Percentiles rank a stretch among this genome's conserved stretches.
phyloP scores from a whole-genome alignment of 2,797 vertebrate genomes.

The Xiphophorus birchmanni region DNA sequence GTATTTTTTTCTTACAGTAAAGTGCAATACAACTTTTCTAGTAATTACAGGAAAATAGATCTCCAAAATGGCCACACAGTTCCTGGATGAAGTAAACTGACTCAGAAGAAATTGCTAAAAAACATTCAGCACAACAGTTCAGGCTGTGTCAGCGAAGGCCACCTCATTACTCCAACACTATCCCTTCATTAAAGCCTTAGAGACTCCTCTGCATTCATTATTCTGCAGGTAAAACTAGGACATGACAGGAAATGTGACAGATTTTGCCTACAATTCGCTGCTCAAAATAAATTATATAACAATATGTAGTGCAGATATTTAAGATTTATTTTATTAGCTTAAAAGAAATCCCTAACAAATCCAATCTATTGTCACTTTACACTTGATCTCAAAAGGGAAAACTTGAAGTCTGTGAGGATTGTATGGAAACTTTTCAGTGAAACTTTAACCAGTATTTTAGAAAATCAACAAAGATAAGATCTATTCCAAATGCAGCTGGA shows the following conservation, averaged over 20 bases:
- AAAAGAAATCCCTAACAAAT: neutral
- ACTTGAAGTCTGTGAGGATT: too few species aligned
- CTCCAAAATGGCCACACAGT: neutral
- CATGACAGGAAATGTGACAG: neutral
- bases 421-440: too few species aligned
- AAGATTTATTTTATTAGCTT: neutral
- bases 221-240: neutral
- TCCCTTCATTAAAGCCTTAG: constrained; percentile 28
- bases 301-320: neutral
- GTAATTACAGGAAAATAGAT: neutral
- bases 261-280: neutral
- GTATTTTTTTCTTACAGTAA: neutral
- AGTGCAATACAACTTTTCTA: neutral
- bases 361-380: neutral
- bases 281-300: neutral
- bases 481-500: neutral
- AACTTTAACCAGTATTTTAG: too few species aligned
- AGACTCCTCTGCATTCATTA: constrained; percentile 37
- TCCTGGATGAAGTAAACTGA: constrained; percentile 2
- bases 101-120: neutral
- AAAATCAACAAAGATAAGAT: too few species aligned
- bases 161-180: constrained; percentile 30
- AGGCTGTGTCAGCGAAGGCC: constrained; percentile 7
- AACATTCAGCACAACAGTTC: constrained; percentile 10
- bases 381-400: too few species aligned